Percentiles rank a stretch among this genome's conserved stretches.
Conservation (phyloP, 37 sponge, comb jelly and placozoan genomes). For the Crambe crambe region DNA sequence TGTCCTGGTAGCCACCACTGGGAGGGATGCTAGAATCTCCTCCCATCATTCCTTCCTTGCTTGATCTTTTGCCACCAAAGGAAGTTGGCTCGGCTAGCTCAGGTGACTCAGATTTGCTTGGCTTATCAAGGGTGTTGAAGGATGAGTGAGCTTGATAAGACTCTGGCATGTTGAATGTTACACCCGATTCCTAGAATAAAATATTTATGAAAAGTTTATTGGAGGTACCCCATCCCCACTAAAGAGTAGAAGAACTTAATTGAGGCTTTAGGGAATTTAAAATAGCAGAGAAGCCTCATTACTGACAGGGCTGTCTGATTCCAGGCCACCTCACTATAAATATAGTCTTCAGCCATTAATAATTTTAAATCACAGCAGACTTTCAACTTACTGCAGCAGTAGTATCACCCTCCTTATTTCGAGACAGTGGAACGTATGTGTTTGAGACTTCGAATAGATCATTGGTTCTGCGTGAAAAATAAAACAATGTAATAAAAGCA, state of each 20-base stretch:
- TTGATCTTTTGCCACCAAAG: not conserved
- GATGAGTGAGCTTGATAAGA: slow-evolving; percentile 5
- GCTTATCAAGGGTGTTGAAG: slow-evolving; percentile 20
- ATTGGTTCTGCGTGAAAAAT: not conserved
- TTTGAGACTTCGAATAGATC: slow-evolving; percentile 7
- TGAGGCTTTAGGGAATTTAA: too few species aligned
- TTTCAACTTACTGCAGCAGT: too few species aligned
- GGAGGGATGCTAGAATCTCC: not conserved
- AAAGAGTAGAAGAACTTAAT: too few species aligned
- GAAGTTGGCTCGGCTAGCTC: not conserved
- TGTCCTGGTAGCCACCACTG: not conserved
- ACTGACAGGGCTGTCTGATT: too few species aligned
- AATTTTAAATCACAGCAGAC: too few species aligned
- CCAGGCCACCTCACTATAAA: too few species aligned
- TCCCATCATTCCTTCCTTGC: not conserved
- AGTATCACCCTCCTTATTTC: too few species aligned
- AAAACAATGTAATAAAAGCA: not conserved
- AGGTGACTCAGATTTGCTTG: not conserved
- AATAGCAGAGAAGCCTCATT: too few species aligned
- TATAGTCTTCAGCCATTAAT: too few species aligned
- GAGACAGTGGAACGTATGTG: not conserved
- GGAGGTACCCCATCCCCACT: too few species aligned
- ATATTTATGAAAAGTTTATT: not conserved
- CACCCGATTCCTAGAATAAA: not conserved
- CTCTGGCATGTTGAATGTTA: slow-evolving; percentile 18